Evolutionary conservation across 2,113 vertebrate genomes (phyloP), one percentile per base, ranked within the genome.

Genomic region (Pongo pygmaeus): DNA sequence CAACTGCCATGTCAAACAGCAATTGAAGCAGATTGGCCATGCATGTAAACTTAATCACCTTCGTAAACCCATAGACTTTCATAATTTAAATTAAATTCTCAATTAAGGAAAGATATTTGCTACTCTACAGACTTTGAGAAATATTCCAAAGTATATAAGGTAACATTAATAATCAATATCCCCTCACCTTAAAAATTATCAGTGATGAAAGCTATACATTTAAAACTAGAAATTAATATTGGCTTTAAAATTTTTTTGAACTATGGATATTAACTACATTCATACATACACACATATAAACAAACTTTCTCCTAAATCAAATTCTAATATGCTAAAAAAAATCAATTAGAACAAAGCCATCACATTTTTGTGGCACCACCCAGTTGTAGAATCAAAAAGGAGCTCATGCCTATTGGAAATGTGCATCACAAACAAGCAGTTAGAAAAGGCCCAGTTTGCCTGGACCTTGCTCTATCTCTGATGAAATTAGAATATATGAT

Each of bases 191-290:
- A n/a, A 95, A 85, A 94, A 52, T n/a, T 43, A 75, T 38, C 25
- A 40, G 17, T 55, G 35, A 46, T 93, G 22, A 64, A 83, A 94
- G 8, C 17, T 43, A 4, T 78, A n/a, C 14, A 38, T 87, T 88
- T 84, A 43, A 91, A 89, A 83, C 69, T 84, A 48, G 27, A 89
- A 59, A 78, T 94, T 72, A 95, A 40, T 79, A 67, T 77, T 83
- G 3, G 52, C 5, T 92, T 32, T 75, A 79, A n/a, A 84, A 50
- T 61, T 92, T 5, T 61, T 64, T 92, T 67, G 8, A 70, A 43
- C 46, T 81, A 11, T 78, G 38, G 11, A 78, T 75, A 55, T 81
- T 84, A 59, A 40, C n/a, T 80, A 25, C 3, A n/a, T 89, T 80
- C 40, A 70, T 70, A n/a, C 32, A 52, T 12, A 57, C 17, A 40